Evolutionary conservation across 2,797 vertebrate species (phyloP).

Genomic region (Buphagus erythrorhynchus): DNA sequence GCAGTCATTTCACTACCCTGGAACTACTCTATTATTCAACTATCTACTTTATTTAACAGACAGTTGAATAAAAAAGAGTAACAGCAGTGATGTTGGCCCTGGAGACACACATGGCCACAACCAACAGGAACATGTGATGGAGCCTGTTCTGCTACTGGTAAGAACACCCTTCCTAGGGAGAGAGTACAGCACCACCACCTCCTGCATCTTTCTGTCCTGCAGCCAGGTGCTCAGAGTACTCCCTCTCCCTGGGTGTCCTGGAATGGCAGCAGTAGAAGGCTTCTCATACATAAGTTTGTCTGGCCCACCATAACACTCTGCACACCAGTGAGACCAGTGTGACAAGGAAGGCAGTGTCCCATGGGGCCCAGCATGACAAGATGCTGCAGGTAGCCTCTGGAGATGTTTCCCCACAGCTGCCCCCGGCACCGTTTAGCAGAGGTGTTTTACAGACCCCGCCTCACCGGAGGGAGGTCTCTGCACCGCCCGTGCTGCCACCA

Average conservation of each 20-base stretch:
- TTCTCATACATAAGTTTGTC: fast-evolving
- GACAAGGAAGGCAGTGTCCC: neutral
- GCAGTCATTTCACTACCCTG: neutral
- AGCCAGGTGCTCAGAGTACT: neutral
- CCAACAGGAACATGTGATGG: neutral
- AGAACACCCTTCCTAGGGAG: neutral
- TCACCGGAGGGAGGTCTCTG: constrained; percentile 86
- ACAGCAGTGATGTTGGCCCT: neutral
- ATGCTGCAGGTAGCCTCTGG: neutral
- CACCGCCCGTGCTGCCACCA: constrained; percentile 54
- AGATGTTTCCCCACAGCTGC: neutral
- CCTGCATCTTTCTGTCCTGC: neutral
- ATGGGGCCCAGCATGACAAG: neutral
- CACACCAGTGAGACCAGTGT: neutral
- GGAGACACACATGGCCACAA: neutral
- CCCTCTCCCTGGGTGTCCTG: neutral
- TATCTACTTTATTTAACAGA: neutral
- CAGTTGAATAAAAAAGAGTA: neutral
- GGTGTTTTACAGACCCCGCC: neutral
- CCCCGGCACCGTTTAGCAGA: neutral
- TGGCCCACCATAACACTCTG: neutral
- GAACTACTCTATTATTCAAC: neutral
- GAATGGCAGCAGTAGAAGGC: fast-evolving
- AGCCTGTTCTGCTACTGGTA: neutral
- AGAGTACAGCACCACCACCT: neutral